phyloP scores from a whole-genome alignment of 2,113 vertebrate species.

The Callocephalon fimbriatum region DNA sequence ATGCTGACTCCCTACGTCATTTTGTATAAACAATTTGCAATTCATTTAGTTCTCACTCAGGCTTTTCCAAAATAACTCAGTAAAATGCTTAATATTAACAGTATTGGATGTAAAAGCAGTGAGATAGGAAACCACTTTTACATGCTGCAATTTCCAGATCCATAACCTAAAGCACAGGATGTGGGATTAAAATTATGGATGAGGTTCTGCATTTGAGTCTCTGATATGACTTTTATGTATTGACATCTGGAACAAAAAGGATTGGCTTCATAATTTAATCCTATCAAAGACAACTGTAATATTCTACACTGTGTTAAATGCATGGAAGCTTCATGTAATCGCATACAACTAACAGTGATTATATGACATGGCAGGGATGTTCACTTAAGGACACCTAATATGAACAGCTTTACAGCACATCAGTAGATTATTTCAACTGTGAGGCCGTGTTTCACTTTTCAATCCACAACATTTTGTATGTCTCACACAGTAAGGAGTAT shows the following conservation, averaged over 20 bases:
- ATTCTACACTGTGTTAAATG: neutral
- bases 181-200: neutral
- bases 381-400: neutral
- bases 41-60: neutral
- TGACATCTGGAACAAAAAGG: conserved; percentile 37
- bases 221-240: conserved; percentile 27
- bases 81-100: neutral
- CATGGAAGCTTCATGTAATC: neutral
- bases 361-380: neutral
- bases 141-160: neutral
- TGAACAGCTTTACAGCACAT: neutral
- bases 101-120: neutral
- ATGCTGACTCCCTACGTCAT: neutral
- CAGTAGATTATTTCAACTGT: neutral
- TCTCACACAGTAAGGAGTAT: neutral
- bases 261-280: conserved; percentile 51
- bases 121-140: neutral
- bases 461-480: neutral
- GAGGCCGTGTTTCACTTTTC: neutral
- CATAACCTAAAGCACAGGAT: neutral
- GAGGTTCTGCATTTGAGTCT: neutral
- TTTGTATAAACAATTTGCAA: conserved; percentile 7
- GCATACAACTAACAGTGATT: neutral
- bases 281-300: neutral
- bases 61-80: conserved; percentile 4